These are phyloP conservation scores for Dromaius novaehollandiae DNA, from an alignment of 2,113 vertebrate genomes.

Conservation along the genomic window DNA sequence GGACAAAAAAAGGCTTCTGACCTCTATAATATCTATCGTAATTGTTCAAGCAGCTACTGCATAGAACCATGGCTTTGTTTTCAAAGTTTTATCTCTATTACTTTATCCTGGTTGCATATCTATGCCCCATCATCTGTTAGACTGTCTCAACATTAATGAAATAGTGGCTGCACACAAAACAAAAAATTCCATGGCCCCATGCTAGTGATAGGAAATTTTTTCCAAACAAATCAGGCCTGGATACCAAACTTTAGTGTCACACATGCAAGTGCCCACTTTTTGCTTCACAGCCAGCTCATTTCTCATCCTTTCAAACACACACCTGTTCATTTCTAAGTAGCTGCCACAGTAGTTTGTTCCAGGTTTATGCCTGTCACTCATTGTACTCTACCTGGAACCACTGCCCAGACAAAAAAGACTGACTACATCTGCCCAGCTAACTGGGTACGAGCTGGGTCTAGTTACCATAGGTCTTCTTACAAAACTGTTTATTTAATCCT, in stretches of 20 bases:
- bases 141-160: background rate
- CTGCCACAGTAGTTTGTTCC: background rate
- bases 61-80: background rate
- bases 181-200: background rate
- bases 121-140: background rate
- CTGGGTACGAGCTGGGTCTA: background rate
- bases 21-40: background rate
- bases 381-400: background rate
- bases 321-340: background rate
- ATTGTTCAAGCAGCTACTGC: background rate
- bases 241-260: background rate
- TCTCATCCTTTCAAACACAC: background rate
- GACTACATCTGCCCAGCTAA: background rate
- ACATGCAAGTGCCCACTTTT: accelerated
- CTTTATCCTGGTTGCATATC: background rate
- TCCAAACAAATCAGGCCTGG: background rate
- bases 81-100: background rate
- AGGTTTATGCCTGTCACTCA: background rate
- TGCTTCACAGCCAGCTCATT: background rate
- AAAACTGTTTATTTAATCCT: background rate
- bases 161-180: background rate
- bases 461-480: background rate
- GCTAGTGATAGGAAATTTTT: background rate
- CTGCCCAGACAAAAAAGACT: background rate
- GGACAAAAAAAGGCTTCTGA: background rate